Base-by-base conservation (phyloP, 2,797 vertebrate species). In the Threskiornis aethiopicus region DNA sequence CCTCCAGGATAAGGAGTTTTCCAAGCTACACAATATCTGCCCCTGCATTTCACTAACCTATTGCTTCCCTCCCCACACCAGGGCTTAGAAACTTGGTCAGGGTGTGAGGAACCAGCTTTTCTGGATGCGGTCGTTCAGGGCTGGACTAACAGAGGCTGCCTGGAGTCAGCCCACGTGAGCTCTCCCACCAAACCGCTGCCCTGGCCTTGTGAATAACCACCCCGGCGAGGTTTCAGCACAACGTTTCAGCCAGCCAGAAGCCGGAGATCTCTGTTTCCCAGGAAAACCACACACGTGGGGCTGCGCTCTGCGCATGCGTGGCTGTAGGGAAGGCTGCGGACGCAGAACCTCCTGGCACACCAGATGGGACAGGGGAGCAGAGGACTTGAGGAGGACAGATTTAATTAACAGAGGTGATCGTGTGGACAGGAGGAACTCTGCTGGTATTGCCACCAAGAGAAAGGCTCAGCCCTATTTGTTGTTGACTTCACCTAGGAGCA, bases 271-370 rank as follows among this genome's bases (percentile, higher is more conserved):
- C 15, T 5, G 28, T 64, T 49, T 70, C 33, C 57, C 3, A 3
- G 33, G 72, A 64, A 70, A 71, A 29, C 11, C 10, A 9, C 0
- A 2, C 44, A 17, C 2, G 1, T 52, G 46, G 8, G 6, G 28
- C 33, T 39, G 39, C 2, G 5, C 39, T 39, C 51, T 25, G 29
- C 39, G 44, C 73, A 52, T 0, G 1, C 1, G 4, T 16, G n/a
- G 44, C 72, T 1, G 0, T 11, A 15, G 59, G n/a, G 52, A 42
- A 52, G 66, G 73, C 51, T 65, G 37, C 3, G 1, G 46, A 84
- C 1, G 2, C 52, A 46, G 59, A 84, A 39, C 46, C 25, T 72
- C 44, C 33, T 65, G n/a, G 44, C 47, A 15, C 15, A 65, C 10
- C n/a, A 33, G 10, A 31, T 61, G 35, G 16, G 33, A 67, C 31